phyloP scores from a whole-genome alignment of 2,797 vertebrate species.

The Tadarida brasiliensis region DNA sequence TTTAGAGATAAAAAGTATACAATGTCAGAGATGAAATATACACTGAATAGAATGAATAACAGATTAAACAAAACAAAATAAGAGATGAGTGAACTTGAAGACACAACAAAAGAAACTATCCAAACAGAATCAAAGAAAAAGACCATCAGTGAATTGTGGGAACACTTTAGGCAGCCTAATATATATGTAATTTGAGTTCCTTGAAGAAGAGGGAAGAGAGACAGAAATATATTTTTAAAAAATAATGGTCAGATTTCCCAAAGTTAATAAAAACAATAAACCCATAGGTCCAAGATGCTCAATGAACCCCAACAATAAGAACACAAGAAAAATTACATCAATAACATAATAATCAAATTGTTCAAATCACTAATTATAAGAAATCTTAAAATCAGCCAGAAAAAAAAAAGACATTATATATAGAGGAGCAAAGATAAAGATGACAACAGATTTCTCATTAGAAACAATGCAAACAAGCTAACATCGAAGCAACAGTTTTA shows the following conservation, averaged over 20 bases:
- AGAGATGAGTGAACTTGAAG: not conserved
- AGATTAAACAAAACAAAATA: constrained; percentile 29
- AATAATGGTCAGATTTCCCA: not conserved
- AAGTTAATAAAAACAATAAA: constrained; percentile 20
- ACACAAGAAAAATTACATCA: not conserved
- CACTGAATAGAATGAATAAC: not conserved
- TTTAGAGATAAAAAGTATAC: constrained; percentile 2
- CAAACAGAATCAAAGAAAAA: constrained; percentile 2
- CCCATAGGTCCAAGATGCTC: not conserved
- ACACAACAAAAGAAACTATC: constrained; percentile 36
- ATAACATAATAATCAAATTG: not conserved
- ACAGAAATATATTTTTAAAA: not conserved
- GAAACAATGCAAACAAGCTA: not conserved
- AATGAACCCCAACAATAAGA: not conserved
- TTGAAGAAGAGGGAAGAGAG: not conserved
- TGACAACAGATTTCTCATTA: not conserved
- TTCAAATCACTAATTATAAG: not conserved
- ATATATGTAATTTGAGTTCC: not conserved
- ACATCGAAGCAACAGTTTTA: not conserved
- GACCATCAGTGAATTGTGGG: not conserved
- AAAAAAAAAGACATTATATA: not conserved
- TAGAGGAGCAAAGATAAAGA: not conserved
- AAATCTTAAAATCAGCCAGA: not conserved
- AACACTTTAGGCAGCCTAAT: not conserved
- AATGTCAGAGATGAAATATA: constrained; percentile 41